Base-by-base conservation (phyloP, 2,888 invertebrate genomes). In the Troides aeacus region DNA sequence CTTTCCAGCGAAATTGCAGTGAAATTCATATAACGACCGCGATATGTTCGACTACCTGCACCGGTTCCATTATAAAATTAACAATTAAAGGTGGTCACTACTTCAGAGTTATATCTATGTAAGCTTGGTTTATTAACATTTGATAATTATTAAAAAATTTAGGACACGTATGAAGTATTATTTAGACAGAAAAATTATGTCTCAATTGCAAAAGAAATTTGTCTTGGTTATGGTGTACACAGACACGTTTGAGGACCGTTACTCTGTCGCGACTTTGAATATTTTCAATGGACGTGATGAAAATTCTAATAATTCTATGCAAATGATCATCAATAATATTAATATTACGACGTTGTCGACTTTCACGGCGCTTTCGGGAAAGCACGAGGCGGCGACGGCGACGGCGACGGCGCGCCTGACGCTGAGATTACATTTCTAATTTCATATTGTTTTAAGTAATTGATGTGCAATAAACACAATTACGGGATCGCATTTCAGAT, bases 1-100 rank as follows among this genome's bases (percentile, higher is more conserved):
- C 90, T 90, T 91, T 91, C 89, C 79, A 88, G 80, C 83, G 79
- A 88, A 88, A 86, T 84, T 82, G 82, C 81, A 83, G 88, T 85
- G 89, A 90, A 92, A 89, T 81, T 84, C 81, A 86, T 84, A 84
- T 84, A 86, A 87, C 84, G 82, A 80, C 82, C 85, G 87, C 85
- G 83, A 84, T 81, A 85, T 81, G 74, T 66, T 78, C 73, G 71
- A 71, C 56, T 58, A 59, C 62, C 57, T n/a, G 42, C 70, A 65
- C 63, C 72, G 53, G 24, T 30, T 69, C 69, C 72, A 66, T 71
- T 68, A 64, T 53, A 39, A 60, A 68, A 66, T 64, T 59, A 70
- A 62, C 39, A 18, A 17, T 17, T 50, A 1, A 53, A 53, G 53
- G 18, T n/a, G n/a, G 53, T n/a, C 7, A 53, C 12, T 4, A 15